Conservation (phyloP, 2,888 invertebrate species). For the Hedya salicella region DNA sequence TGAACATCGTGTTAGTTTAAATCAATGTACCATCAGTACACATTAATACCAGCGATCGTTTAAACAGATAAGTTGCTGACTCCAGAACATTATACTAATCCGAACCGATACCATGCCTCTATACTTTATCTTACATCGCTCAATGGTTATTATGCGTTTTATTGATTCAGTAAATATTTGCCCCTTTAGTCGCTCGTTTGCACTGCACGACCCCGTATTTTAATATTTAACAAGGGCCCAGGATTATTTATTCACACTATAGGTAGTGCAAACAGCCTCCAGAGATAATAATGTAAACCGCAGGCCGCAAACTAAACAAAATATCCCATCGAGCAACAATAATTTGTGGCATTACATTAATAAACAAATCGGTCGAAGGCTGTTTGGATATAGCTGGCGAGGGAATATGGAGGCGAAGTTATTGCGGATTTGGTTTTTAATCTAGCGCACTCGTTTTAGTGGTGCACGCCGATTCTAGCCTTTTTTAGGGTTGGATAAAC, state of each 20-base stretch:
- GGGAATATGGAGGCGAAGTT: slow-evolving; percentile 14
- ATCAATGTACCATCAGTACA: too few relatives aligned
- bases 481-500: neutral
- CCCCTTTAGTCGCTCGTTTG: slow-evolving; percentile 51
- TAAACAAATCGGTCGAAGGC: slow-evolving; percentile 33
- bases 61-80: too few relatives aligned
- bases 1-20: too few relatives aligned
- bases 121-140: slow-evolving; percentile 26
- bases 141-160: slow-evolving; percentile 34
- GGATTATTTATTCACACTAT: slow-evolving; percentile 78
- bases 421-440: slow-evolving; percentile 37
- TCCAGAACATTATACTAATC: too few relatives aligned
- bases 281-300: slow-evolving; percentile 64
- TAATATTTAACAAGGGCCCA: slow-evolving; percentile 73
- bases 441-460: slow-evolving; percentile 18
- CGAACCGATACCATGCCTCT: slow-evolving; percentile 9
- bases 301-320: slow-evolving; percentile 73
- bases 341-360: slow-evolving; percentile 58
- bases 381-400: slow-evolving; percentile 12
- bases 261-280: slow-evolving; percentile 62
- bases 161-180: slow-evolving; percentile 30
- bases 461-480: neutral
- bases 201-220: slow-evolving; percentile 53
- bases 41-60: too few relatives aligned
- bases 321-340: slow-evolving; percentile 68